Evolutionary conservation across 2,113 vertebrate genomes (phyloP).

Genomic region (Cryptomyrus ogoouensis): DNA sequence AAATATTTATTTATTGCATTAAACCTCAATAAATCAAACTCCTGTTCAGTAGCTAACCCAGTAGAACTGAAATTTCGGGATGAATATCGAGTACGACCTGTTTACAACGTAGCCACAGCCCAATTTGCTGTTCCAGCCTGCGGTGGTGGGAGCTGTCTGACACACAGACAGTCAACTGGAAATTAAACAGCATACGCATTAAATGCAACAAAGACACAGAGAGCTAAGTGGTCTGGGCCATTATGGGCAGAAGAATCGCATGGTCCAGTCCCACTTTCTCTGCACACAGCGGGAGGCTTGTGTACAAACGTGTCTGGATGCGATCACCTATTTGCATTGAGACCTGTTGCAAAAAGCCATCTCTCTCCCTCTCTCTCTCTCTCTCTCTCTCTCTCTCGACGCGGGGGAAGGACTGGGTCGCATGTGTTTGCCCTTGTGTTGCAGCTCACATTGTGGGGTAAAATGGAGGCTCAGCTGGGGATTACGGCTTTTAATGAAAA

Average conservation of each 20-base stretch:
- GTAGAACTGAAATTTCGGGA: not conserved
- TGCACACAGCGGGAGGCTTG: too few relatives aligned
- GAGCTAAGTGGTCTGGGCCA: not conserved
- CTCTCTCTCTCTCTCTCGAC: constrained; percentile 21
- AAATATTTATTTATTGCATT: not conserved
- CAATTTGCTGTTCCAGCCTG: constrained; percentile 39
- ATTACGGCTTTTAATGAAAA: constrained; percentile 57
- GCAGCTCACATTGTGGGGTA: constrained; percentile 52
- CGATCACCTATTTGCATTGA: constrained; percentile 24
- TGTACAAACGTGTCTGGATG: too few relatives aligned
- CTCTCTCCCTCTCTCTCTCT: constrained; percentile 31
- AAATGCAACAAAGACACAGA: not conserved
- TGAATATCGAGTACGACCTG: not conserved
- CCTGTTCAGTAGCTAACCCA: not conserved
- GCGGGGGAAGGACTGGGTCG: constrained; percentile 59
- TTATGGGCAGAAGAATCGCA: not conserved
- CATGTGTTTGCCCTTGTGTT: constrained; percentile 71
- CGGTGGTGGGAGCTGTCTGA: constrained; percentile 14
- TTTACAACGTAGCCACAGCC: constrained; percentile 42
- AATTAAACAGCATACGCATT: not conserved
- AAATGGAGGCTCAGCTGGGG: constrained; percentile 61
- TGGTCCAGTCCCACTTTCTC: not conserved
- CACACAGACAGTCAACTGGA: not conserved
- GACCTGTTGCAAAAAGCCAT: constrained; percentile 63
- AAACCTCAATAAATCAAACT: not conserved